Base-by-base conservation (phyloP, 92 coral and sea anemone species). In the Paragorgia papillata region DNA sequence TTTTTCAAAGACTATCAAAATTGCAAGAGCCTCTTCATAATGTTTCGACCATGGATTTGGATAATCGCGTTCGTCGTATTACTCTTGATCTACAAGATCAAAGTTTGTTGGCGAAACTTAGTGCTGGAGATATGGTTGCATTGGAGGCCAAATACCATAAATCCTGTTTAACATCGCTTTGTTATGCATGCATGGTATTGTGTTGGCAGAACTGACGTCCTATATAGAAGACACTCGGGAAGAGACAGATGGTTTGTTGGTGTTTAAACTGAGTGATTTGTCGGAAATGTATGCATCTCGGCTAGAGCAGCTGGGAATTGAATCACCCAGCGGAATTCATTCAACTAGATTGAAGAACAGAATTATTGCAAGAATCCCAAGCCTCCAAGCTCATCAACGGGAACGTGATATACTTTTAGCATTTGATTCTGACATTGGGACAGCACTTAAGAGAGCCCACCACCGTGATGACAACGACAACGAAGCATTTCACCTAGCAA, bases 51-150 rank as follows among this genome's bases (percentile, higher is more conserved):
- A 44, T 86, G 48, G 73, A 59, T 21, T 44, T 82, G 54, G 89
- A 81, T 62, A 44, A 53, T 57, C 81, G 84, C 32, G 84, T 86
- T 21, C 87, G 82, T 37, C 62, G 82, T 31, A 60, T 31, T 53
- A 82, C 87, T 46, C 28, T 71, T n/a, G 40, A 64, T 20, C 61
- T 86, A 48, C 64, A 81, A 41, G 86, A 85, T 27, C 62, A 81
- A 66, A 65, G 78, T 48, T 48, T 85, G 53, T 66, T 74, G 57
- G 79, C 86, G 17, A 85, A 40, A 57, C 75, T 81, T 2, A 68
- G 83, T 29, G 63, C 82, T n/a, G 86, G 89, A 27, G 86, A 85
- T 63, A 62, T 85, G 41, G 79, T 85, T 32, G 86, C 89, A 41
- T 76, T 27, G 62, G 89, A 81, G 8, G 89, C 86, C 43, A 44